Evolutionary conservation across 1,140 invertebrate species (phyloP), one percentile per base, ranked within the genome.

Genomic region (Popillia japonica): DNA sequence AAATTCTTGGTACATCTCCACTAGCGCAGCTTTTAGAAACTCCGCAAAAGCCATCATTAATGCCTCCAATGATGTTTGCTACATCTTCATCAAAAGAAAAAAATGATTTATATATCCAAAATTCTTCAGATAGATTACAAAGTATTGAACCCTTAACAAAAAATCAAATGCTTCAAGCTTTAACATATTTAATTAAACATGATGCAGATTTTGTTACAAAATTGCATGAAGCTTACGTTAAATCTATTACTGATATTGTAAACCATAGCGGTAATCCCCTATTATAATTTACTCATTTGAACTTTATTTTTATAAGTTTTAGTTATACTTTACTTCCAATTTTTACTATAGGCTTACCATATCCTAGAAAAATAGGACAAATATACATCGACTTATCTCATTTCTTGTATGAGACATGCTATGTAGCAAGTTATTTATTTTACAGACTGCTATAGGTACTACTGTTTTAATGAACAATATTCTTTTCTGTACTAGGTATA

Each of bases 171-270:
- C 90, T 96, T 48, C 96, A 97, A 88, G 95, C 96, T 72, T 92
- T 97, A 79, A 92, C 93, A 83, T 95, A 96, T 88, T 89, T 98
- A 75, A 88, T 97, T 34, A 94, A 95, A 87, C 95, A 94, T 87
- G 96, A 97, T 87, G 88, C 93, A 9, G 93, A 95, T 80, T 97
- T 97, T 88, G 90, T 96, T 8, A 93, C 92, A 81, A 96, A 95
- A 87, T 88, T 97, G 76, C 95, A 97, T 86, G 95, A 96, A 88
- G 95, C 95, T 72, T 97, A 97, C 85, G 92, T 96, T 0, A 95
- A 95, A 87, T 95, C 94, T 11, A 94, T 94, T 83, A 90, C 92
- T 82, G 92, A 94, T 85, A 92, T 76, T 27, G 75, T 76, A 48
- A 55, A 27, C 17, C 41, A 76, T 76, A 76, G 44, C 23, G 27